phyloP scores from a whole-genome alignment of 92 coral and sea anemone species.

The Umimayanthus chanpuru region DNA sequence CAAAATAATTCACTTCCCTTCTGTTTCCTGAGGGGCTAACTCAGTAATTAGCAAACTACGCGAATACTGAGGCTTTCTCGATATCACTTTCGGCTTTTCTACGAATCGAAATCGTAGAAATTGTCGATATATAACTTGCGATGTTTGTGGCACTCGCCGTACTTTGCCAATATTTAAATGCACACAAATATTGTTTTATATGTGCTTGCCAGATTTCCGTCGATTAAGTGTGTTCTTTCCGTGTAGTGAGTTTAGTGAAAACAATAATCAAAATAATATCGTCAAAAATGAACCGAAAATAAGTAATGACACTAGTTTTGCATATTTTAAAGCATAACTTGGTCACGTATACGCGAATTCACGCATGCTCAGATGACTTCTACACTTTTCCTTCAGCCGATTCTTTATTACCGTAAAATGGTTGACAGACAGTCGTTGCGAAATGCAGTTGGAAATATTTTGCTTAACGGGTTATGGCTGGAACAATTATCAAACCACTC shows the following conservation, averaged over 20 bases:
- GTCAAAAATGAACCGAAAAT: constrained; percentile 4
- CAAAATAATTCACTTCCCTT: constrained; percentile 31
- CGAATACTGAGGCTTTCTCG: not conserved
- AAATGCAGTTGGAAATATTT: constrained; percentile 16
- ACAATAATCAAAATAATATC: constrained; percentile 38
- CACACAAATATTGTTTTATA: not conserved
- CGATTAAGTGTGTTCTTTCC: not conserved
- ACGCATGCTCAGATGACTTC: constrained; percentile 30
- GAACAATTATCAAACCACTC: not conserved
- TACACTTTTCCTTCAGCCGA: constrained; percentile 5
- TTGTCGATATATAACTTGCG: not conserved
- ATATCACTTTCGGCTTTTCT: constrained; percentile 10
- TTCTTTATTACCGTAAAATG: constrained; percentile 23
- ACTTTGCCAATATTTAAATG: too few species aligned
- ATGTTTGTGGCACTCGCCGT: not conserved
- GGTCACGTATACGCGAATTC: constrained; percentile 25
- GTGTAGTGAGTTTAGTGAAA: constrained; percentile 24
- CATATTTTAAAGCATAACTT: constrained; percentile 15
- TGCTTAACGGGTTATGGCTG: not conserved
- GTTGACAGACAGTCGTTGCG: constrained; percentile 21
- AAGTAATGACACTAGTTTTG: constrained; percentile 26
- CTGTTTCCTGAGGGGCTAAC: constrained; percentile 1
- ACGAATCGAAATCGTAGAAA: constrained; percentile 4
- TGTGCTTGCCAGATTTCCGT: constrained; percentile 5
- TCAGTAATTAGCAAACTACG: not conserved